These are phyloP conservation scores for Augochlora pura DNA, from an alignment of 1,140 invertebrate genomes.

Conservation along the genomic window DNA sequence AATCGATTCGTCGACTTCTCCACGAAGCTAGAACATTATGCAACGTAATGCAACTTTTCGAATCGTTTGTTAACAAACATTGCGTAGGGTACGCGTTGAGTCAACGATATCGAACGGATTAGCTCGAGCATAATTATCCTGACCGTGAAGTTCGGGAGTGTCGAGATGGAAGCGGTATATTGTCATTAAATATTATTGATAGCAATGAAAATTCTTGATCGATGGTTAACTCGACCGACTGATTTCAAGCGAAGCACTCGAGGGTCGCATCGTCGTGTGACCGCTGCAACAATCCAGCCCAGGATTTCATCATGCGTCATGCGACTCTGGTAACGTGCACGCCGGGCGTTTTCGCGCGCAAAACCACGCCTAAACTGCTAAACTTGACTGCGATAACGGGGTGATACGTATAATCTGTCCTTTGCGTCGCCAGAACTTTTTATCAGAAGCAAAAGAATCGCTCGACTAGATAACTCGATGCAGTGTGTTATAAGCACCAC, in stretches of 20 bases:
- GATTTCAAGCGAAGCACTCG: constrained; percentile 20
- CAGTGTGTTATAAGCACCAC: too few species aligned
- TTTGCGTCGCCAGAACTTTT: too few species aligned
- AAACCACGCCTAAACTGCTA: background rate
- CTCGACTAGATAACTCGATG: too few species aligned
- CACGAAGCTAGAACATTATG: background rate
- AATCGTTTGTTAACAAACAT: background rate
- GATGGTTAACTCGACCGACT: background rate
- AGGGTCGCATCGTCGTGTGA: background rate
- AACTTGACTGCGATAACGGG: background rate
- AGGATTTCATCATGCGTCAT: constrained; percentile 35
- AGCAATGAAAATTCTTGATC: background rate
- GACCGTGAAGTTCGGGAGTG: background rate
- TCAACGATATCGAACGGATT: background rate
- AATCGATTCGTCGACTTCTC: background rate
- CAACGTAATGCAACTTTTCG: background rate
- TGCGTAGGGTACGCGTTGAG: background rate
- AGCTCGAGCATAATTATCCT: background rate
- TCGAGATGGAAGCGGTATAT: background rate
- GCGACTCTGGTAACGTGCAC: constrained; percentile 4
- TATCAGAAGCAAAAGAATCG: too few species aligned
- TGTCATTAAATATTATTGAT: background rate
- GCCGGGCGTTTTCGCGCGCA: background rate
- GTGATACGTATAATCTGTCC: background rate
- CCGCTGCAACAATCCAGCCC: constrained; percentile 5